These are phyloP conservation scores for Trichoplax adhaerens DNA, from an alignment of 37 sponge, comb jelly and placozoan species.

Conservation along the genomic window DNA sequence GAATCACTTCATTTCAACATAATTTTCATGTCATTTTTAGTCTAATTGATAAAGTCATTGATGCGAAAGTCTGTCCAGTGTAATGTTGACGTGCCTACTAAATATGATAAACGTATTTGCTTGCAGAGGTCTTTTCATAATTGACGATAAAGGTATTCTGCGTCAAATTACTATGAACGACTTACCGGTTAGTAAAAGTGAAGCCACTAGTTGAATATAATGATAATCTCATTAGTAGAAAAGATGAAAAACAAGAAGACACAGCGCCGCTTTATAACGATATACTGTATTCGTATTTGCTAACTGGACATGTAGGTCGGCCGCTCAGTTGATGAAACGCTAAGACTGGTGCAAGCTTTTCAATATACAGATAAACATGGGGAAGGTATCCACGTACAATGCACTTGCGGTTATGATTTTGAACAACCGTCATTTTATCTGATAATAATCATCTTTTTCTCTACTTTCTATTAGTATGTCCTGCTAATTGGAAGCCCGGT, in stretches of 20 bases:
- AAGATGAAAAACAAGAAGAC: not conserved
- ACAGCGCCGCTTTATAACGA: not conserved
- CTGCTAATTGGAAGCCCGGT: slow-evolving; percentile 85
- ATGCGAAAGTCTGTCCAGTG: too few species aligned
- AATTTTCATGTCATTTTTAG: too few species aligned
- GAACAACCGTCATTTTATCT: not conserved
- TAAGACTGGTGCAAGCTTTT: slow-evolving; percentile 77
- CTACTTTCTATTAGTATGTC: slow-evolving; percentile 46
- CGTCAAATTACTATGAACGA: slow-evolving; percentile 99
- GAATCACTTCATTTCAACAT: too few species aligned
- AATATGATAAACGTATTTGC: not conserved
- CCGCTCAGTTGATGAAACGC: slow-evolving; percentile 84
- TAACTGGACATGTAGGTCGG: slow-evolving; percentile 36
- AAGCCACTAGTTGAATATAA: slow-evolving; percentile 3
- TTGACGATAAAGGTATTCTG: slow-evolving; percentile 81
- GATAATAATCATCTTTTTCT: not conserved
- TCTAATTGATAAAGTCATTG: too few species aligned
- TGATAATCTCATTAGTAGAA: not conserved
- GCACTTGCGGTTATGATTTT: not conserved
- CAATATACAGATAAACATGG: slow-evolving; percentile 75
- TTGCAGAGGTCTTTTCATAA: slow-evolving; percentile 84
- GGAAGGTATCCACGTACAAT: slow-evolving; percentile 31
- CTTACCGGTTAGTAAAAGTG: slow-evolving; percentile 55
- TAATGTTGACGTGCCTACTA: too few species aligned
- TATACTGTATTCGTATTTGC: not conserved